These are phyloP conservation scores for Proteles cristata DNA, from an alignment of 2,113 vertebrate genomes.

Conservation along the genomic window DNA sequence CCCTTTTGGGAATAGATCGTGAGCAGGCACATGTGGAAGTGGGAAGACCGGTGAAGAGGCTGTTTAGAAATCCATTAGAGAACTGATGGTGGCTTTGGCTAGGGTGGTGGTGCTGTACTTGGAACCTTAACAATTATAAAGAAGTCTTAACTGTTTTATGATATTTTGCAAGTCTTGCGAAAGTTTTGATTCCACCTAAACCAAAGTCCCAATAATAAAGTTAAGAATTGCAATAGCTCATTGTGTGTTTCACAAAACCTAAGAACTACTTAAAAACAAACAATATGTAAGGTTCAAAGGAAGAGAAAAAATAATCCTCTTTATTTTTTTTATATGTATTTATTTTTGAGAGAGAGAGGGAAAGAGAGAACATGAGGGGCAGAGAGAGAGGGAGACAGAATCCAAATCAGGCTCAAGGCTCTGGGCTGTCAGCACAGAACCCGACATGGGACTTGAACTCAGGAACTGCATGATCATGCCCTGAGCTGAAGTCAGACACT, in stretches of 20 bases:
- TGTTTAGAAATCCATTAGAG: not conserved
- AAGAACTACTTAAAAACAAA: not conserved
- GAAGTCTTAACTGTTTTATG: not conserved
- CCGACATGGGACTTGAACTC: too few species aligned
- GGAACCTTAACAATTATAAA: not conserved
- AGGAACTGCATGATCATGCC: too few species aligned
- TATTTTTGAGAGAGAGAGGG: too few species aligned
- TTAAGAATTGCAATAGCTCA: not conserved
- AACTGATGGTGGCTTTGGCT: not conserved
- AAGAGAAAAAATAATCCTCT: not conserved
- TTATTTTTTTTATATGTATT: too few species aligned
- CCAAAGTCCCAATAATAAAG: not conserved
- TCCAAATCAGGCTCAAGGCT: too few species aligned
- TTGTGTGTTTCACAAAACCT: not conserved
- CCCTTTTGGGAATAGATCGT: not conserved
- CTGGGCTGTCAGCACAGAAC: too few species aligned
- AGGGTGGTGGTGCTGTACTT: not conserved
- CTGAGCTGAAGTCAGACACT: too few species aligned
- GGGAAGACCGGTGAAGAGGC: not conserved
- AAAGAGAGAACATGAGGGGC: too few species aligned
- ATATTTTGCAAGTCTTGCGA: not conserved
- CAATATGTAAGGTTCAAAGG: not conserved
- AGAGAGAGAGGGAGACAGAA: too few species aligned
- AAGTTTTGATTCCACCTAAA: not conserved
- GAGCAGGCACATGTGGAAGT: not conserved